phyloP scores from a whole-genome alignment of 2,888 invertebrate species.

The Allolobophora icterica region DNA sequence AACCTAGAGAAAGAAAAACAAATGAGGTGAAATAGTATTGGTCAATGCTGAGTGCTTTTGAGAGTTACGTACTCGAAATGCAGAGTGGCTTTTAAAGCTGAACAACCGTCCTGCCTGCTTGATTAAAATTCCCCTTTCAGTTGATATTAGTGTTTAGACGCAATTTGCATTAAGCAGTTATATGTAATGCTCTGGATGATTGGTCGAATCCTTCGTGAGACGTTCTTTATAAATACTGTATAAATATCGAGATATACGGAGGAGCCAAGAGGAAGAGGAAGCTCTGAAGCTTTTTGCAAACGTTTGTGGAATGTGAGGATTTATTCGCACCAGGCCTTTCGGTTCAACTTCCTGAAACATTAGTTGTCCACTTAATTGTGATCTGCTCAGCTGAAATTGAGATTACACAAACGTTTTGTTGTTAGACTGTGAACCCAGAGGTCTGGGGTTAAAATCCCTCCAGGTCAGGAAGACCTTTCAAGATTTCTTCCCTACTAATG shows the following conservation, averaged over 20 bases:
- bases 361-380: not conserved
- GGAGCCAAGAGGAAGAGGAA: not conserved
- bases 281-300: not conserved
- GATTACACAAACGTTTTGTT: too few species aligned
- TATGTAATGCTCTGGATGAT: not conserved
- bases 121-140: too few species aligned
- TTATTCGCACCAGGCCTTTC: not conserved
- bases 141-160: not conserved
- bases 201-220: not conserved
- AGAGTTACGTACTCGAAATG: too few species aligned
- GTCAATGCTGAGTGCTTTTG: too few species aligned
- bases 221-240: not conserved
- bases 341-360: slow-evolving; percentile 1
- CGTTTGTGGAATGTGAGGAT: not conserved
- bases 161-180: not conserved
- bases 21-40: too few species aligned
- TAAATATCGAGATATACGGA: not conserved
- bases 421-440: too few species aligned
- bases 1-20: too few species aligned
- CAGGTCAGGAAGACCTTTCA: too few species aligned
- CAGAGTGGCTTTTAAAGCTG: too few species aligned
- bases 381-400: not conserved
- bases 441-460: too few species aligned
- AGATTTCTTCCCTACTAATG: too few species aligned
- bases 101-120: too few species aligned